Evolutionary conservation across 2,888 invertebrate species (phyloP).

Genomic region (Griposia aprilina): DNA sequence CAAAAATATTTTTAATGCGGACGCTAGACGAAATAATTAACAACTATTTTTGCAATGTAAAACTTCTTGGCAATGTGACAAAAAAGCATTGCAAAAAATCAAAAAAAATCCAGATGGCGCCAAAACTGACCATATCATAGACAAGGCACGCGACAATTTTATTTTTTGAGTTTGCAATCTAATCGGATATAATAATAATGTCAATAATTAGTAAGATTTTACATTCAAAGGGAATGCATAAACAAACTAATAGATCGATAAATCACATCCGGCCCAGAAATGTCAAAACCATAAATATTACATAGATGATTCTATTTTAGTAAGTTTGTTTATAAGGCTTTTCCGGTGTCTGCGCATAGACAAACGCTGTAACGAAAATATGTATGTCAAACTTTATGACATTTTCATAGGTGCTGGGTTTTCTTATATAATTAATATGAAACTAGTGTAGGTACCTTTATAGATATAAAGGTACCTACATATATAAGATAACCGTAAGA

Average conservation of each 20-base stretch:
- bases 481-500: slow-evolving; percentile 30
- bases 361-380: slow-evolving; percentile 23
- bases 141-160: not conserved
- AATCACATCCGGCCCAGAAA: slow-evolving; percentile 9
- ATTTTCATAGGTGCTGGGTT: slow-evolving; percentile 2
- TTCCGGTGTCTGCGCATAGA: slow-evolving; percentile 31
- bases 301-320: slow-evolving; percentile 41
- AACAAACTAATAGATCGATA: slow-evolving; percentile 12
- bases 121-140: not conserved
- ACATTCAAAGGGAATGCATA: not conserved
- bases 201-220: too few species aligned
- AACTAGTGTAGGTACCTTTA: not conserved
- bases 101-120: not conserved
- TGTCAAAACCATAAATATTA: slow-evolving; percentile 25
- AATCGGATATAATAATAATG: not conserved
- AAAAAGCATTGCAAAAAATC: too few species aligned
- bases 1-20: slow-evolving; percentile 31
- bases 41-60: slow-evolving; percentile 16
- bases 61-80: slow-evolving; percentile 39
- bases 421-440: not conserved
- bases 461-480: too few species aligned
- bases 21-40: slow-evolving; percentile 8
- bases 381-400: slow-evolving; percentile 41
- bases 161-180: not conserved
- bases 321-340: slow-evolving; percentile 37